Evolutionary conservation across 2,888 invertebrate species (phyloP), one percentile per base, ranked within the genome.

Genomic region (Rhagophthalmus giganteus): DNA sequence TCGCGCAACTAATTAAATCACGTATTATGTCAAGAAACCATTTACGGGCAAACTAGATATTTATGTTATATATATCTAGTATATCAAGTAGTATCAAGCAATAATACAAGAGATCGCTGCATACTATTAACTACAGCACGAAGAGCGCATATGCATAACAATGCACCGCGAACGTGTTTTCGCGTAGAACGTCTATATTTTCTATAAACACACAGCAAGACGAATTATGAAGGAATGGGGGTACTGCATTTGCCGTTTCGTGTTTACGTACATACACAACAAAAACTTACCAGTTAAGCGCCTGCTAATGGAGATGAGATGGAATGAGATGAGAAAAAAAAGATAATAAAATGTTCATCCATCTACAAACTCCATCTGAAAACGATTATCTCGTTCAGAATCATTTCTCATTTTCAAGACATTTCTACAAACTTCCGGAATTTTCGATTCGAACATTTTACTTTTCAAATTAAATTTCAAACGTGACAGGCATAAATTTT

Each of bases 371-470:
- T 31, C 13, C 10, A 31, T 9, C 13, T 31, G 31, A 60, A 61
- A 63, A 59, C 63, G 61, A 63, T 61, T 63, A 61, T 62, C 61
- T 62, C 62, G 60, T 61, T 57, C 55, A 50, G 57, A 61, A 59
- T 61, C 61, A 61, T 62, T 61, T 61, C 61, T 62, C 62, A 62
- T 62, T 58, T 60, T 54, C 54, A 58, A 60, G 60, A 60, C 59
- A 56, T 59, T 49, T 30, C 31, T 57, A 53, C 54, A 58, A 58
- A 59, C 59, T 59, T 58, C 57, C 55, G 54, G 59, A 59, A 61
- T 58, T 61, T 60, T 52, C 58, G 55, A 58, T 60, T 54, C 46
- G 51, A 51, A 53, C 57, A 55, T 60, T 61, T 58, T 54, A 60
- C 58, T 58, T 57, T 54, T 57, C 55, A 57, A 61, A 61, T 61